Evolutionary conservation across 1,140 invertebrate genomes (phyloP).

Genomic region (Drosophila lini): DNA sequence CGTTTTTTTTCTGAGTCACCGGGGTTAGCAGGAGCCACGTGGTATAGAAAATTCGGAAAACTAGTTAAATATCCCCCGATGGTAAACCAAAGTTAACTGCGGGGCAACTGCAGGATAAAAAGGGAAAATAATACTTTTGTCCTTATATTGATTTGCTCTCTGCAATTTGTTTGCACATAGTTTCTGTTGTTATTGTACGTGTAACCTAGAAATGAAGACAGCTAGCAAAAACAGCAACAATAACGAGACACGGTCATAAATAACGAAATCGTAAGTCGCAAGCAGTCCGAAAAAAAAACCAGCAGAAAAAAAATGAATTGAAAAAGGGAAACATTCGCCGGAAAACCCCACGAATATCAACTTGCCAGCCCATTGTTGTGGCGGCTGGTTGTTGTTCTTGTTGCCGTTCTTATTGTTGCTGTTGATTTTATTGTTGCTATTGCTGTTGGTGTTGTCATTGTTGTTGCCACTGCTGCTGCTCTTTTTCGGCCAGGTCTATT

Average conservation of each 20-base stretch:
- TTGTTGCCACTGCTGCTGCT: constrained; percentile 36
- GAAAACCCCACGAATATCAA: constrained; percentile 61
- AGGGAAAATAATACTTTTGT: constrained; percentile 16
- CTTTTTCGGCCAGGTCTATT: constrained; percentile 40
- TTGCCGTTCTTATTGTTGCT: constrained; percentile 19
- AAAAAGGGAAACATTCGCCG: constrained; percentile 39
- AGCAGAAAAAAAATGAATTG: constrained; percentile 17
- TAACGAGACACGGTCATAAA: constrained; percentile 64
- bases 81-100: constrained; percentile 37
- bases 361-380: constrained; percentile 55
- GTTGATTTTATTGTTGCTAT: constrained; percentile 13
- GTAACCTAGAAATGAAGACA: constrained; percentile 72
- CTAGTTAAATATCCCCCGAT: constrained; percentile 66
- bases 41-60: constrained; percentile 62
- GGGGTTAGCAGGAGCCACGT: constrained; percentile 16
- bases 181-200: constrained; percentile 50
- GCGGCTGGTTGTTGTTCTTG: constrained; percentile 13
- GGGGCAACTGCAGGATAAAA: constrained; percentile 15
- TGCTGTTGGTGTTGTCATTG: constrained; percentile 29
- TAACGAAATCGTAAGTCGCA: constrained; percentile 70
- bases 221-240: constrained; percentile 41
- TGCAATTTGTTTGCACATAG: constrained; percentile 72
- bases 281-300: constrained; percentile 19
- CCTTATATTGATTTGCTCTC: constrained; percentile 74
- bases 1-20: background rate